Evolutionary conservation across 2,888 invertebrate species (phyloP).

Genomic region (Himalopsyche kuldschensis): DNA sequence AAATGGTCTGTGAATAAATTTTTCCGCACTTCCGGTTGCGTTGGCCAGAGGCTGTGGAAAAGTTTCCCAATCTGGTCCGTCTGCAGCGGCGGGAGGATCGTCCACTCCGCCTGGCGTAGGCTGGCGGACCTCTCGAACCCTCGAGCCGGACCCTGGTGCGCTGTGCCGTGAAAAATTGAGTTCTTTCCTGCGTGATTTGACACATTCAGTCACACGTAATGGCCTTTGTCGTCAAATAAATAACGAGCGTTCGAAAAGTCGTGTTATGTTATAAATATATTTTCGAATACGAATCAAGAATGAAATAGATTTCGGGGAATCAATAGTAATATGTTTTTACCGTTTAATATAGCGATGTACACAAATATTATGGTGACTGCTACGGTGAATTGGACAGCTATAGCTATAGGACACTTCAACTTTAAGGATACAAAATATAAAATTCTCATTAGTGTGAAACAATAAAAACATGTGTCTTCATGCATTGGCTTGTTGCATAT

Average conservation of each 20-base stretch:
- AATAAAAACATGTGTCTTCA: no score
- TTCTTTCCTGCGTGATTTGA: background rate
- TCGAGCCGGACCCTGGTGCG: background rate
- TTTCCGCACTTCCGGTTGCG: background rate
- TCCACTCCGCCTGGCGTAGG: background rate
- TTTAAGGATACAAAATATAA: no score
- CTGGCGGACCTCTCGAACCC: background rate
- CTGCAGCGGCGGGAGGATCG: background rate
- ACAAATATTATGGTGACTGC: no score
- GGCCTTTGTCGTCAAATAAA: background rate
- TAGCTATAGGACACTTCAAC: no score
- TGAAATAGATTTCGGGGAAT: no score
- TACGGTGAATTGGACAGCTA: no score
- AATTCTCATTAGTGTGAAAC: no score
- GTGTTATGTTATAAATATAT: no score
- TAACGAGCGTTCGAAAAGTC: background rate
- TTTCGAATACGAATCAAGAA: no score
- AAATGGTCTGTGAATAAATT: background rate
- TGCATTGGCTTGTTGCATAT: no score
- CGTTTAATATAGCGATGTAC: no score
- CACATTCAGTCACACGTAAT: background rate
- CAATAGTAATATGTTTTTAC: no score
- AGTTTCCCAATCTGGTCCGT: background rate
- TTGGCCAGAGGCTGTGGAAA: background rate
- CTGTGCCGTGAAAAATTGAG: background rate